phyloP scores from a whole-genome alignment of 2,113 vertebrate genomes.

The Pedionomus torquatus region DNA sequence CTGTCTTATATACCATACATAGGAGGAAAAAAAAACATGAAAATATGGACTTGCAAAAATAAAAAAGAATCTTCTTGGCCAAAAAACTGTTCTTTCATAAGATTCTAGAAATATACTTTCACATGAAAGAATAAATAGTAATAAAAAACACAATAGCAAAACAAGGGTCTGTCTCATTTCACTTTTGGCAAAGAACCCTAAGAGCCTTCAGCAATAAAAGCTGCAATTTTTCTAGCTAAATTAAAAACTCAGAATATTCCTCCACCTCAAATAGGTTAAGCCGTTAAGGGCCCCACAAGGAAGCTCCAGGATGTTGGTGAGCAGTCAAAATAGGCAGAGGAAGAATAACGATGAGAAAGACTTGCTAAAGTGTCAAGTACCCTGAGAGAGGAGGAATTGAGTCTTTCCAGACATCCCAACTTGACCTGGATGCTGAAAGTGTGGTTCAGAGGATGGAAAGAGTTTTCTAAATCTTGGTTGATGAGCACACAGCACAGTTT shows the following conservation, averaged over 20 bases:
- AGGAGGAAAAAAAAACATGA: not conserved
- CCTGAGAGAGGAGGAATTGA: not conserved
- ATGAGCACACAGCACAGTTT: not conserved
- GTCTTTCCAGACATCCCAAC: not conserved
- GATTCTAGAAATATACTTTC: not conserved
- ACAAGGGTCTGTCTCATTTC: not conserved
- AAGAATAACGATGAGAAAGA: not conserved
- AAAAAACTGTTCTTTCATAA: not conserved
- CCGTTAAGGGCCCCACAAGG: not conserved
- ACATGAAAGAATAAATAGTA: not conserved
- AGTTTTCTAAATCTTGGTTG: not conserved
- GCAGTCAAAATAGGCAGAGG: not conserved
- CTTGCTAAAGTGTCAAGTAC: not conserved
- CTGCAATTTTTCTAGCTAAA: not conserved
- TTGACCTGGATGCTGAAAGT: not conserved
- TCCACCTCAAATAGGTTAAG: not conserved
- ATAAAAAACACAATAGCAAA: not conserved
- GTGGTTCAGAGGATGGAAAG: not conserved
- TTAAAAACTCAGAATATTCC: not conserved
- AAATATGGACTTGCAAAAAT: not conserved
- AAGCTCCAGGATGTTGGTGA: not conserved
- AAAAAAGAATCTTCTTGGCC: not conserved
- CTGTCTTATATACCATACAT: not conserved
- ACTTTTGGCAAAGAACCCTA: not conserved
- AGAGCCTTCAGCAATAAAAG: not conserved